Conservation (phyloP, 2,888 invertebrate species). For the Aleiodes alternator region DNA sequence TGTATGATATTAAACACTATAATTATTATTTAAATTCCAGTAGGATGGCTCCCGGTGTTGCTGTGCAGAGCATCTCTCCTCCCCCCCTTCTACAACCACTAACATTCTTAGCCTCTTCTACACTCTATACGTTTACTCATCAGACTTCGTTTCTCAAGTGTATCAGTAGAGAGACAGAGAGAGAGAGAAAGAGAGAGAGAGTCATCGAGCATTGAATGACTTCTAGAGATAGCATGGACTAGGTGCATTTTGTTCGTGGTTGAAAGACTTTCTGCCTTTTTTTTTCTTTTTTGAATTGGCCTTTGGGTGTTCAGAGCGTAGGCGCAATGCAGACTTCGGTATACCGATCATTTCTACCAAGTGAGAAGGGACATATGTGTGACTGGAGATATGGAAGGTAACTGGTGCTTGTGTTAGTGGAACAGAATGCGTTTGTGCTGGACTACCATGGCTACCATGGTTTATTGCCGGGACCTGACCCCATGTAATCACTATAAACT, state of each 20-base stretch:
- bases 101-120: conserved; percentile 37
- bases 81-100: conserved; percentile 55
- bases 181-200: too few relatives aligned
- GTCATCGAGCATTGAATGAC: not conserved
- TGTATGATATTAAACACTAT: conserved; percentile 74
- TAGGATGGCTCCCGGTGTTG: conserved; percentile 75
- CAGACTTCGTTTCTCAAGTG: conserved; percentile 25
- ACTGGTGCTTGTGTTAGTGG: conserved; percentile 51
- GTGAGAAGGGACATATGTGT: conserved; percentile 32
- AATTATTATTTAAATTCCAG: conserved; percentile 75
- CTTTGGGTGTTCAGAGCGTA: conserved; percentile 59
- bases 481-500: conserved; percentile 75
- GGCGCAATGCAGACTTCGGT: conserved; percentile 63
- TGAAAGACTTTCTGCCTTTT: conserved; percentile 50
- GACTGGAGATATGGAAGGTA: conserved; percentile 40
- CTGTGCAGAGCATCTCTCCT: conserved; percentile 48
- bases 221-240: not conserved
- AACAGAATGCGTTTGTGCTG: conserved; percentile 56
- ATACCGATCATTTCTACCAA: conserved; percentile 51
- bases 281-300: conserved; percentile 7
- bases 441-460: conserved; percentile 72
- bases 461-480: conserved; percentile 75
- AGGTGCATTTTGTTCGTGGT: conserved; percentile 45
- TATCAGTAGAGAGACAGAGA: not conserved
- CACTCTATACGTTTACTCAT: conserved; percentile 49